phyloP scores from a whole-genome alignment of 2,113 vertebrate species.

The Shinisaurus crocodilurus region DNA sequence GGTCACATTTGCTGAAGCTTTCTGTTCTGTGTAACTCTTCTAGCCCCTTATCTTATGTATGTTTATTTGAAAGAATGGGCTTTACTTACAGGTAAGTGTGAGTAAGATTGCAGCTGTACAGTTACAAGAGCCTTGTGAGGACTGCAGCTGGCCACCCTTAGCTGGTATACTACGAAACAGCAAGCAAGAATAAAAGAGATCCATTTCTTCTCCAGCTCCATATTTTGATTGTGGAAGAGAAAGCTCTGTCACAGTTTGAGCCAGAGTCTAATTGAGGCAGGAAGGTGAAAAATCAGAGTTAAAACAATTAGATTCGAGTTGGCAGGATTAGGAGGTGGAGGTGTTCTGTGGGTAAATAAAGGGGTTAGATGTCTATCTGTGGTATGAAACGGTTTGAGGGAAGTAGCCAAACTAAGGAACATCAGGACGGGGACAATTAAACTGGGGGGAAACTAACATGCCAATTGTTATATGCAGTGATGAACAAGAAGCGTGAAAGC shows the following conservation, averaged over 20 bases:
- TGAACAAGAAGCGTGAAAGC: neutral
- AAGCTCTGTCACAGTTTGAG: neutral
- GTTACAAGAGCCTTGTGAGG: neutral
- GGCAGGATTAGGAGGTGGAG: neutral
- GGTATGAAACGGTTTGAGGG: neutral
- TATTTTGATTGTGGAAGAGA: neutral
- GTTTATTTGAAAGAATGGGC: neutral
- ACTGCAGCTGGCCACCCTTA: neutral
- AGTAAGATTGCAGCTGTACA: neutral
- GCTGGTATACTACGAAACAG: neutral
- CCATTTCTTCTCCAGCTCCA: neutral
- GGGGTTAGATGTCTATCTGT: no score
- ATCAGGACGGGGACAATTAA: neutral
- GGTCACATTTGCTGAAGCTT: neutral
- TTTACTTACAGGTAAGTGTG: neutral
- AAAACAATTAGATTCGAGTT: neutral
- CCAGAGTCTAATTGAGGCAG: neutral
- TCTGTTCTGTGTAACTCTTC: neutral
- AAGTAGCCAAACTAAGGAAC: neutral
- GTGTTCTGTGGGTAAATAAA: no score
- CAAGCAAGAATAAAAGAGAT: neutral
- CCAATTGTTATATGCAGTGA: neutral
- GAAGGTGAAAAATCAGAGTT: neutral
- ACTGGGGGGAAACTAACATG: neutral
- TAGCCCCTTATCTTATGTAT: no score